Percentiles rank a stretch among this genome's conserved stretches.
phyloP scores from a whole-genome alignment of 2,797 vertebrate genomes.

The Anguilla obscura region DNA sequence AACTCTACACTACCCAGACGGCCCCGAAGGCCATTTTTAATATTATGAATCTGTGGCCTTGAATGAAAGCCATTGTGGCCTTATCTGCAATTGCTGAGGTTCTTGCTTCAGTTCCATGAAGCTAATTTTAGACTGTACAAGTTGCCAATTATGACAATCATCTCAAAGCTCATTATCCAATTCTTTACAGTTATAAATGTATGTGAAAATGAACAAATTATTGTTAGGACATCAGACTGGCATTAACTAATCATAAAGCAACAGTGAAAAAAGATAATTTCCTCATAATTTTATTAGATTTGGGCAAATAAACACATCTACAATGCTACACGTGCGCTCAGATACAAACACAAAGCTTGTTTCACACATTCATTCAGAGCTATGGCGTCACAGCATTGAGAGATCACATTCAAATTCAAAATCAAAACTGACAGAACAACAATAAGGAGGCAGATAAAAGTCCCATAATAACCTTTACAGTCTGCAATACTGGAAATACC shows the following conservation, averaged over 20 bases:
- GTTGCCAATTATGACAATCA: not conserved
- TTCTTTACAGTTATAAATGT: not conserved
- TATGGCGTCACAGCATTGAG: not conserved
- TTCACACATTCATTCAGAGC: not conserved
- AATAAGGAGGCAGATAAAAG: not conserved
- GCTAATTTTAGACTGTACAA: constrained; percentile 27
- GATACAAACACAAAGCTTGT: constrained; percentile 7
- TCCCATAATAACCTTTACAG: not conserved
- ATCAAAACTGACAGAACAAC: not conserved
- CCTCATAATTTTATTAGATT: constrained; percentile 13
- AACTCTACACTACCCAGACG: no score
- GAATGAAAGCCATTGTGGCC: not conserved
- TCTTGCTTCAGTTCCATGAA: not conserved
- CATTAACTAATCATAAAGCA: not conserved
- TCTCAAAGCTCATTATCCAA: not conserved
- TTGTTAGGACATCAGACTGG: not conserved
- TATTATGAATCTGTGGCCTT: not conserved
- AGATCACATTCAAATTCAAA: constrained; percentile 20
- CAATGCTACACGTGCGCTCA: not conserved
- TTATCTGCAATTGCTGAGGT: not conserved
- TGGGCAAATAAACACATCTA: constrained; percentile 8
- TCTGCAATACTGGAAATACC: not conserved
- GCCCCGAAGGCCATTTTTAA: not conserved
- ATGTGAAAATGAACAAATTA: constrained; percentile 19
- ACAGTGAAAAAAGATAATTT: not conserved